phyloP scores from a whole-genome alignment of 2,888 invertebrate genomes.

The Conomelus anceps region DNA sequence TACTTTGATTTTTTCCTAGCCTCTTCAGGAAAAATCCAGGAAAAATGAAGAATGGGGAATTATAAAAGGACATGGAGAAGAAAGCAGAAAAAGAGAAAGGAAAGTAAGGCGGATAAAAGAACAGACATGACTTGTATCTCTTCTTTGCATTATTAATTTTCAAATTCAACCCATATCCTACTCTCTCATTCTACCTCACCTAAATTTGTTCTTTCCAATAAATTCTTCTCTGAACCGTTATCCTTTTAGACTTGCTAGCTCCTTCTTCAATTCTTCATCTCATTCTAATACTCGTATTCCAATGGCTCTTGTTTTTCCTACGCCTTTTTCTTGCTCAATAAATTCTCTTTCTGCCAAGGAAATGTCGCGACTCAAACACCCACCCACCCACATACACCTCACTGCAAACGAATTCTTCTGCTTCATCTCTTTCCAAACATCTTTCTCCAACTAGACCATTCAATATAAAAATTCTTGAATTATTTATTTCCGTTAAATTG shows the following conservation, averaged over 20 bases:
- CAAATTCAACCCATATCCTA: not conserved
- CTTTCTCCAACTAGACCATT: not conserved
- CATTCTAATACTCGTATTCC: not conserved
- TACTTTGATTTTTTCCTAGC: not conserved
- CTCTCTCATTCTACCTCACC: not conserved
- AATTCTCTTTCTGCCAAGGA: not conserved
- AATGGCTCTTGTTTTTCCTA: not conserved
- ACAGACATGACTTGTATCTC: not conserved
- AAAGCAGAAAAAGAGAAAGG: too few species aligned
- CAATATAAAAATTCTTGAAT: not conserved
- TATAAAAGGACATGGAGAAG: too few species aligned
- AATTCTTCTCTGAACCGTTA: not conserved
- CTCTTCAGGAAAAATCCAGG: too few species aligned
- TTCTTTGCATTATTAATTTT: not conserved
- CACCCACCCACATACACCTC: not conserved
- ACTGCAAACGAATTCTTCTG: not conserved
- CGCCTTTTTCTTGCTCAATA: not conserved
- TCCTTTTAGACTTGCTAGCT: not conserved
- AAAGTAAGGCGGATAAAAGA: too few species aligned
- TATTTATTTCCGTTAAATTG: not conserved
- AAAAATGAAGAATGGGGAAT: too few species aligned
- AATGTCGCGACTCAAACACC: not conserved
- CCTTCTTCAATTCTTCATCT: not conserved
- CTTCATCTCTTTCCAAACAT: not conserved
- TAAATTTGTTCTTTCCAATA: not conserved